Conservation (phyloP, 1,140 invertebrate species). For the Gryon sp. region DNA sequence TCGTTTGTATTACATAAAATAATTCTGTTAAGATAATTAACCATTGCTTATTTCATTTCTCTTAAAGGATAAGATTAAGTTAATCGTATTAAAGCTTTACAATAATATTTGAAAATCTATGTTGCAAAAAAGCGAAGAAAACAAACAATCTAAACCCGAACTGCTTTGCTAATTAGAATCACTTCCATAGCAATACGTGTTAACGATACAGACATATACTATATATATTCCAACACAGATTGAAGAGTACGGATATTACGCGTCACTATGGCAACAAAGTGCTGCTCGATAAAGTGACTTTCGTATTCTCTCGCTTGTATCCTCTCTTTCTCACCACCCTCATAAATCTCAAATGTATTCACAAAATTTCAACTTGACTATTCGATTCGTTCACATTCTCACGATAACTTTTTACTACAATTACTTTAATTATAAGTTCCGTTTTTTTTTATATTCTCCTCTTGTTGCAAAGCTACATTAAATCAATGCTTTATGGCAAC, state of each 20-base stretch:
- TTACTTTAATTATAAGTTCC: constrained; percentile 3
- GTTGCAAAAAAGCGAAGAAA: not conserved
- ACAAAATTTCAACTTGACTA: constrained; percentile 11
- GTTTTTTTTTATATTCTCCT: not conserved
- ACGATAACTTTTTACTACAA: constrained; percentile 16
- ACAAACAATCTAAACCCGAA: not conserved
- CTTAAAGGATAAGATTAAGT: too few species aligned
- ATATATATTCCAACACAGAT: constrained; percentile 42
- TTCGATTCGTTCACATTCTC: constrained; percentile 3
- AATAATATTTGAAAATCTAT: not conserved
- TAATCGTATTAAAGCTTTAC: not conserved
- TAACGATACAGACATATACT: constrained; percentile 28
- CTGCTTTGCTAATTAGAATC: constrained; percentile 20
- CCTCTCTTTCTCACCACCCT: constrained; percentile 55
- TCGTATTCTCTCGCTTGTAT: constrained; percentile 33
- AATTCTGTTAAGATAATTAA: too few species aligned
- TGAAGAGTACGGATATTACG: constrained; percentile 69
- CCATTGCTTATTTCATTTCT: too few species aligned
- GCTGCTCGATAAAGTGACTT: constrained; percentile 76
- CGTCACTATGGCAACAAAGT: constrained; percentile 78
- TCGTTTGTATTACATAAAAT: too few species aligned
- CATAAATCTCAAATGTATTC: constrained; percentile 41
- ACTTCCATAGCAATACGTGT: constrained; percentile 23
- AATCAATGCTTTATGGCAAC: constrained; percentile 8
- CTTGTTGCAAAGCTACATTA: constrained; percentile 17